Base-by-base conservation (phyloP, 2,113 vertebrate genomes). In the Elanus axillaris region DNA sequence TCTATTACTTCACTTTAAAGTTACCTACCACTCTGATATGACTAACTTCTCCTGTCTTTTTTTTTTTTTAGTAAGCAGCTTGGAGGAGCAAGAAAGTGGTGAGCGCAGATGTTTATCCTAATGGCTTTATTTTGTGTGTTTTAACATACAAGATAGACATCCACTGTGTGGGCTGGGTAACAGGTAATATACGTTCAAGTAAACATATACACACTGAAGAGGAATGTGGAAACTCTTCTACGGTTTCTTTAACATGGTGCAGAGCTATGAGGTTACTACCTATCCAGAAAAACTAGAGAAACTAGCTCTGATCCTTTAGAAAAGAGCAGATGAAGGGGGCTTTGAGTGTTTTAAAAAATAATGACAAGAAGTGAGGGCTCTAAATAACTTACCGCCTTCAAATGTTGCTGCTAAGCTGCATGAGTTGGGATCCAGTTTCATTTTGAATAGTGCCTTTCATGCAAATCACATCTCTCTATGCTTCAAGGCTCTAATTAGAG, bases 401-500 rank as follows among this genome's bases (percentile, higher is more conserved):
- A 94, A 73, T 45, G 29, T 64, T 50, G 48, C 80, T 48, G 86
- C 59, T 72, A 72, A 63, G 27, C 80, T 79, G 47, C 67, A 38
- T 3, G 12, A 81, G 67, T 78, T 85, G 50, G 66, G 55, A 76
- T 84, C 63, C 42, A 50, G 74, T 81, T 95, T 91, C n/a, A 0
- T 89, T 95, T 43, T 85, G 64, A 89, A 78, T 45, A 62, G 74
- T 81, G 67, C 27, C 87, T 95, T 94, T 95, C 89, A 90, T 73
- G 77, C 77, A 94, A 94, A 97, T 96, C 93, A 85, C 78, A 88
- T 90, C 81, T 90, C 74, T 42, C 23, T 79, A 34, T 47, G 89
- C 86, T 96, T 96, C 86, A 83, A 89, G 77, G 80, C 58, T 87
- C 96, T 93, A 93, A 96, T 96, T 95, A 91, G 62, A 81, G 77